These are phyloP conservation scores for Palythoa heliodiscus DNA, from an alignment of 92 coral and sea anemone genomes.

Conservation along the genomic window DNA sequence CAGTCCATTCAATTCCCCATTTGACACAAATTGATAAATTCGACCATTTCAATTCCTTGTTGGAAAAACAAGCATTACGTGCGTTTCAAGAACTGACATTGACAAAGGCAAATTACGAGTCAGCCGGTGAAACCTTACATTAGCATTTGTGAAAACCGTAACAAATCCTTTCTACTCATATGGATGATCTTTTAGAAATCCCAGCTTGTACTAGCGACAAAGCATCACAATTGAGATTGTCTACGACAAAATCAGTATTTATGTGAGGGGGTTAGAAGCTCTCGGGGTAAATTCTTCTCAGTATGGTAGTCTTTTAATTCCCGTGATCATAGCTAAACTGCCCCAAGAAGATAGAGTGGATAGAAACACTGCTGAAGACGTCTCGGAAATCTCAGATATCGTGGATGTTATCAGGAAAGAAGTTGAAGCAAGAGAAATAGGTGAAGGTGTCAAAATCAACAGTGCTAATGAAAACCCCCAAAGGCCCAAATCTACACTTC, in stretches of 20 bases:
- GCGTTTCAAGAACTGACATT: conserved; percentile 49
- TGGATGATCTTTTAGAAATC: conserved; percentile 65
- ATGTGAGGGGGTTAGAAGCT: conserved; percentile 42
- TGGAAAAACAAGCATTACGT: conserved; percentile 51
- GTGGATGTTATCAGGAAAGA: conserved; percentile 50
- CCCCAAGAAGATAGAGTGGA: conserved; percentile 45
- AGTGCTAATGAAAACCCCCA: conserved; percentile 10
- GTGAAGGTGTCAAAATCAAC: conserved; percentile 44
- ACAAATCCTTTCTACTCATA: conserved; percentile 60
- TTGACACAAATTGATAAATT: conserved; percentile 49
- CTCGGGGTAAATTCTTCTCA: conserved; percentile 48
- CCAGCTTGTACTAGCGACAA: conserved; percentile 47
- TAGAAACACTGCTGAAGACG: conserved; percentile 26
- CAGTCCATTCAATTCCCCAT: conserved; percentile 39
- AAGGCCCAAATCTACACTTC: neutral
- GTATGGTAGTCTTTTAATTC: conserved; percentile 59
- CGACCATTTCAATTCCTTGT: conserved; percentile 49
- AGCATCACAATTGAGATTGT: conserved; percentile 43
- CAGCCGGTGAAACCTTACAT: conserved; percentile 54
- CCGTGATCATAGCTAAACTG: conserved; percentile 48
- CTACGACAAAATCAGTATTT: conserved; percentile 58
- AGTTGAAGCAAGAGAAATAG: conserved; percentile 49
- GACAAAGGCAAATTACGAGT: conserved; percentile 39
- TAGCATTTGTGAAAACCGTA: conserved; percentile 54
- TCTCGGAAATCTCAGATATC: conserved; percentile 56